Percentiles rank a stretch among this genome's conserved stretches.
Evolutionary conservation across 2,797 vertebrate species (phyloP).

Genomic region (Pseudochirops cupreus): DNA sequence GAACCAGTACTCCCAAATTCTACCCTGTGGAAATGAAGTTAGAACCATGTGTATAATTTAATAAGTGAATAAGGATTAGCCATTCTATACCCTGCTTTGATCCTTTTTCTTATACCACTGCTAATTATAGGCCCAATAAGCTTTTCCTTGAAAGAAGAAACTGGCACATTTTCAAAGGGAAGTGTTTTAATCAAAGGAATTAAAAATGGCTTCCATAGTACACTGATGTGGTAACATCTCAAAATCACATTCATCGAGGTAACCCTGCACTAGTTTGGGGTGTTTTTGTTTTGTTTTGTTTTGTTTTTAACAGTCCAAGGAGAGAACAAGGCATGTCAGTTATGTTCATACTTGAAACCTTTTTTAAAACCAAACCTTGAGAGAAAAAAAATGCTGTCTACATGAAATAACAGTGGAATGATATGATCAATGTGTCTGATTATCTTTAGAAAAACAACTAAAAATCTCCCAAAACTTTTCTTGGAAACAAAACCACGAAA

Average conservation of each 20-base stretch:
- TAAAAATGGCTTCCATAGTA: slow-evolving; percentile 80
- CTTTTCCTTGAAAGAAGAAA: slow-evolving; percentile 78
- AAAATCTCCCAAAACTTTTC: slow-evolving; percentile 61
- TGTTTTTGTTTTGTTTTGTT: slow-evolving; percentile 8
- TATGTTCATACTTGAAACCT: slow-evolving; percentile 76
- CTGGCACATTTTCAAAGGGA: slow-evolving; percentile 81
- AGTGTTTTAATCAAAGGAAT: slow-evolving; percentile 80
- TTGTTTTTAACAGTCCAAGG: slow-evolving; percentile 57
- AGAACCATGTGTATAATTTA: slow-evolving; percentile 79
- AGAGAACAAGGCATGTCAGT: slow-evolving; percentile 57
- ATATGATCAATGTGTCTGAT: slow-evolving; percentile 55
- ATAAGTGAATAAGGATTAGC: slow-evolving; percentile 75
- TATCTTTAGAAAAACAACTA: slow-evolving; percentile 62
- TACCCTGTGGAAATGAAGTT: slow-evolving; percentile 73
- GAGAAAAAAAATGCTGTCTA: not conserved
- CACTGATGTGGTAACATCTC: slow-evolving; percentile 71
- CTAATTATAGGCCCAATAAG: slow-evolving; percentile 80
- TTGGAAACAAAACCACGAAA: slow-evolving; percentile 71
- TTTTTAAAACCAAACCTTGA: slow-evolving; percentile 18
- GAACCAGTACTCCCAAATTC: slow-evolving; percentile 65
- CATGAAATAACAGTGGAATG: slow-evolving; percentile 42
- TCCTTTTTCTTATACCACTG: slow-evolving; percentile 72
- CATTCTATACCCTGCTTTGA: slow-evolving; percentile 72
- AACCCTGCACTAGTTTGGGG: not conserved
- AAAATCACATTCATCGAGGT: slow-evolving; percentile 63